These are phyloP conservation scores for Lasiommata megera DNA, from an alignment of 2,888 invertebrate genomes.

Conservation along the genomic window DNA sequence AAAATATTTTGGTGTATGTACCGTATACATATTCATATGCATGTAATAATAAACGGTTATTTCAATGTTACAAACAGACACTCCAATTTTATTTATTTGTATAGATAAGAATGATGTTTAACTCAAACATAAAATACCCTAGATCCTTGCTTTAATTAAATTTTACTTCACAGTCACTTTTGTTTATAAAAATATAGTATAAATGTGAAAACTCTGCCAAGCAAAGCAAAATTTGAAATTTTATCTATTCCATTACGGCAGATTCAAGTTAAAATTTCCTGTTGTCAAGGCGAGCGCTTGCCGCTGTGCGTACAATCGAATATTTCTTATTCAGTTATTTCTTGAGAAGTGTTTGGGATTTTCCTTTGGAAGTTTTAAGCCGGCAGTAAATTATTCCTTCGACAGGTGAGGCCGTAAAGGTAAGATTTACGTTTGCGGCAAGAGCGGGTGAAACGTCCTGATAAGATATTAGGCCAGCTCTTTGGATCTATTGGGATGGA, in stretches of 20 bases:
- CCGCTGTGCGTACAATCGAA: slow-evolving; percentile 56
- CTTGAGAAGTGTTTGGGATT: slow-evolving; percentile 78
- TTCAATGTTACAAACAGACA: no score
- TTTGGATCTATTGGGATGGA: slow-evolving; percentile 67
- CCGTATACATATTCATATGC: no score
- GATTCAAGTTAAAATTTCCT: slow-evolving; percentile 61
- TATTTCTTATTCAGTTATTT: slow-evolving; percentile 79
- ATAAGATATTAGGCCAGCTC: slow-evolving; percentile 73
- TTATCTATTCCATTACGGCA: slow-evolving; percentile 62
- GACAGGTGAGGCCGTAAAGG: slow-evolving; percentile 80
- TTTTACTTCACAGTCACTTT: no score
- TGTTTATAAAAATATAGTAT: no score
- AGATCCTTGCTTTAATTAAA: no score
- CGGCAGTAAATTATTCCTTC: slow-evolving; percentile 79
- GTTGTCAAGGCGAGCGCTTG: slow-evolving; percentile 47
- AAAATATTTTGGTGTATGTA: no score
- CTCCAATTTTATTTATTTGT: no score
- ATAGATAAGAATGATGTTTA: no score
- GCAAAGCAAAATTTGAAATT: slow-evolving; percentile 37
- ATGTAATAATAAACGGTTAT: no score
- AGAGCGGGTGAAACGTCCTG: slow-evolving; percentile 65
- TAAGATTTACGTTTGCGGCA: slow-evolving; percentile 77
- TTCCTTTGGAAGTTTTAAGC: slow-evolving; percentile 78
- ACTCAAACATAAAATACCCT: no score
- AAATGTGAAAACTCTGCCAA: background rate